Evolutionary conservation across 2,797 vertebrate species (phyloP).

Genomic region (Lepilemur septentrionalis): DNA sequence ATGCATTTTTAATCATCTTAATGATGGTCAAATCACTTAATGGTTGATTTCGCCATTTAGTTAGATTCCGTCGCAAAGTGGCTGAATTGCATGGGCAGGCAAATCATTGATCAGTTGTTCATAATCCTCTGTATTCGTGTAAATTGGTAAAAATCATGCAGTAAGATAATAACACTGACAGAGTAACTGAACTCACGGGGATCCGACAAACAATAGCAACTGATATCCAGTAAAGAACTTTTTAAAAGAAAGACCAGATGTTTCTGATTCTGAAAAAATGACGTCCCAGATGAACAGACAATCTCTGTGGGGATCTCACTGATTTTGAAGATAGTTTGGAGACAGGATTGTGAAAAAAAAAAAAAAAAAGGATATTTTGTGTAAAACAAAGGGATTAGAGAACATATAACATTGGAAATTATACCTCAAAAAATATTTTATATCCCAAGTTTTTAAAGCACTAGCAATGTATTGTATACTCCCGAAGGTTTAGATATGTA

Average conservation of each 20-base stretch:
- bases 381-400: constrained; percentile 36
- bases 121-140: not conserved
- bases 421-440: not conserved
- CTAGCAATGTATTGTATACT: not conserved
- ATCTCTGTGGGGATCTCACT: not conserved
- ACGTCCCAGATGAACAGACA: not conserved
- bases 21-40: not conserved
- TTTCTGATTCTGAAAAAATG: constrained; percentile 1
- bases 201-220: not conserved
- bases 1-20: not conserved
- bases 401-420: constrained; percentile 3
- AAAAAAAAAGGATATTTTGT: not conserved
- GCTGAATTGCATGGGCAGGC: not conserved
- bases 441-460: not conserved
- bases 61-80: not conserved
- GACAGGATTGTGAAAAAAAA: not conserved
- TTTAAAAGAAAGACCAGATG: not conserved
- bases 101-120: not conserved
- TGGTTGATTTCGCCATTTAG: constrained; percentile 2
- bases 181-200: not conserved
- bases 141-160: not conserved
- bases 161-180: not conserved
- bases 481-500: not conserved
- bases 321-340: not conserved
- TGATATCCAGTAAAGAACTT: not conserved